Percentiles rank a stretch among this genome's conserved stretches.
These are phyloP conservation scores for Siderastrea radians DNA, from an alignment of 92 coral and sea anemone species.

Conservation along the genomic window DNA sequence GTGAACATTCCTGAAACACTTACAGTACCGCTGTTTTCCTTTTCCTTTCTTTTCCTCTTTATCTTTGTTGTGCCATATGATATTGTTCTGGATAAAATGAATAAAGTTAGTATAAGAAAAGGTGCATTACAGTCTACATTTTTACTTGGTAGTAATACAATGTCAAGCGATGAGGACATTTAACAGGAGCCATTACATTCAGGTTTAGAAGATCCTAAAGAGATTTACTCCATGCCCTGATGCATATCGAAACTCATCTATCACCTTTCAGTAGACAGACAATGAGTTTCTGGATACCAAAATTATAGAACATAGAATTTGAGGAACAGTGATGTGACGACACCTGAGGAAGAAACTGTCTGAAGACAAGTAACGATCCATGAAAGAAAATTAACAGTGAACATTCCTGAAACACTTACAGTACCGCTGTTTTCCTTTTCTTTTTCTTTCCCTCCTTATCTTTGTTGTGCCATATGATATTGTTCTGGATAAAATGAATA, in stretches of 20 bases:
- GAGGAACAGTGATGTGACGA: too few relatives aligned
- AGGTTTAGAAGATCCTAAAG: neutral
- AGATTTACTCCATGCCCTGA: too few relatives aligned
- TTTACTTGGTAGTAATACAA: slow-evolving; percentile 25
- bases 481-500: neutral
- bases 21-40: neutral
- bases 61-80: neutral
- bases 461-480: neutral
- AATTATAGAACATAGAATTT: neutral
- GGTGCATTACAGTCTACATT: slow-evolving; percentile 16
- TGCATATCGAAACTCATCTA: too few relatives aligned
- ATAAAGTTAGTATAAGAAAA: slow-evolving; percentile 1
- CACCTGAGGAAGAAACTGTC: too few relatives aligned
- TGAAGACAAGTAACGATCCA: slow-evolving; percentile 11
- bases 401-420: neutral
- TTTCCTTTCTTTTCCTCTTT: neutral
- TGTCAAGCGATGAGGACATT: slow-evolving; percentile 7
- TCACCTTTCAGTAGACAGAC: too few relatives aligned
- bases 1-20: neutral
- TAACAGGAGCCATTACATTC: neutral
- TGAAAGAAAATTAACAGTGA: slow-evolving; percentile 10
- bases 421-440: neutral
- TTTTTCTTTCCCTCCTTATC: too few relatives aligned
- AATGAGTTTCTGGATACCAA: too few relatives aligned
- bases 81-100: neutral